Base-by-base conservation (phyloP, 2,797 vertebrate genomes). In the Myotis findleyi region DNA sequence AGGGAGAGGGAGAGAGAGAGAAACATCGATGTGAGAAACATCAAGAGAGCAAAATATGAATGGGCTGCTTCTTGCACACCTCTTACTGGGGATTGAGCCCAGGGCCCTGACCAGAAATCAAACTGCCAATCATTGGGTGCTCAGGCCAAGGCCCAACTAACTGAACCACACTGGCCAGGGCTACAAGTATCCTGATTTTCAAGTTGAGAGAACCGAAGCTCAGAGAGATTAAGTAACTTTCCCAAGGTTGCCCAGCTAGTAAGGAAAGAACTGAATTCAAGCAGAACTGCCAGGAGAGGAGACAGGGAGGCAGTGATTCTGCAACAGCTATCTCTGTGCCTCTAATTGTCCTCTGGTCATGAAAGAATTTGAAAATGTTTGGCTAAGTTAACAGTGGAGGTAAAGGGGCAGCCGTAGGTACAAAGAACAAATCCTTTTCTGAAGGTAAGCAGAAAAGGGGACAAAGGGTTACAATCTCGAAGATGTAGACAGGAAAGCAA, bases 401-500 rank as follows among this genome's bases (percentile, higher is more conserved):
- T 6, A 47, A 27, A 66, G 64, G 38, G 30, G 44, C 25, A 68
- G 82, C 10, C 59, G 64, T 57, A 87, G 84, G 93, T 88, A 47
- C 59, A 68, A 85, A 47, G 69, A 86, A 64, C 47, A 76, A 84
- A 36, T 8, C 27, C 85, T 92, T 80, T 82, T 30, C 79, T 27
- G 8, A 94, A 95, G 83, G 36, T 55, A 85, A 88, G 36, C 0
- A 2, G 81, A 53, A 86, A 94, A 66, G 20, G 13, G 75, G 92
- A 92, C 79, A 95, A 92, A 97, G 49, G 47, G 55, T 82, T 73
- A 47, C 25, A 27, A 62, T 84, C 82, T 93, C 44, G 7, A 53
- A 76, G 91, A 92, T 53, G 85, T 25, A 62, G 64, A 85, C 72
- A 69, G 38, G 87, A 94, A 89, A 83, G 86, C 81, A 76, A 75